Percentiles rank a stretch among this genome's conserved stretches.
Evolutionary conservation across 2,113 vertebrate species (phyloP).

Genomic region (Cryptotis parvus): DNA sequence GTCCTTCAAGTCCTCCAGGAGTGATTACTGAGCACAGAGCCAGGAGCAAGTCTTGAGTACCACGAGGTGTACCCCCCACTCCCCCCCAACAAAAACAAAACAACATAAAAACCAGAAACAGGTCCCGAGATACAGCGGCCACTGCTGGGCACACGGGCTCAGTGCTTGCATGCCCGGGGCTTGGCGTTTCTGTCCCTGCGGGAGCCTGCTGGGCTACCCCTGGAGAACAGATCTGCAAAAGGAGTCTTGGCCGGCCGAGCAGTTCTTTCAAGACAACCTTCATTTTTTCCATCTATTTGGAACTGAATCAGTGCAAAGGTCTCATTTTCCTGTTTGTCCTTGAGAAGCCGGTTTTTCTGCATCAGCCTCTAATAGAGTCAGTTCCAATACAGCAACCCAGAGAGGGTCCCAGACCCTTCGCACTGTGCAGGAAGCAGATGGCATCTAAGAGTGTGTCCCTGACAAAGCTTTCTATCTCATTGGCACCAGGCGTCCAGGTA

Average conservation of each 20-base stretch:
- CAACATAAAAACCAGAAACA: neutral
- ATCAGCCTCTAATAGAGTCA: neutral
- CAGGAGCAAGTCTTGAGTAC: too few relatives aligned
- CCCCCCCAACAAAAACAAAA: too few relatives aligned
- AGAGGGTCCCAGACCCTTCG: neutral
- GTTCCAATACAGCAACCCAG: neutral
- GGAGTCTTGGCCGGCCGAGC: accelerated
- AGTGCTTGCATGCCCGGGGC: neutral
- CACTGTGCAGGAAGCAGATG: too few relatives aligned
- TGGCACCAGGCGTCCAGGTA: neutral
- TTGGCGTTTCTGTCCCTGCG: too few relatives aligned
- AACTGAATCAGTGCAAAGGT: neutral
- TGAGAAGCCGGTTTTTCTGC: neutral
- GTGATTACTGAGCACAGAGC: too few relatives aligned
- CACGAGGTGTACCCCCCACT: too few relatives aligned
- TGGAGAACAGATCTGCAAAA: neutral
- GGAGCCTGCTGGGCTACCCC: too few relatives aligned
- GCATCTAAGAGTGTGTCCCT: accelerated
- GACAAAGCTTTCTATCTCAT: neutral
- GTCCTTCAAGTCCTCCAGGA: too few relatives aligned
- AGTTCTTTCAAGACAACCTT: neutral
- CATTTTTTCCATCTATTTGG: neutral
- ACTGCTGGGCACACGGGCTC: neutral
- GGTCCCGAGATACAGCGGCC: neutral
- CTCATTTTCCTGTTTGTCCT: neutral